These are phyloP conservation scores for Ondatra zibethicus DNA, from an alignment of 2,113 vertebrate species.

Conservation along the genomic window DNA sequence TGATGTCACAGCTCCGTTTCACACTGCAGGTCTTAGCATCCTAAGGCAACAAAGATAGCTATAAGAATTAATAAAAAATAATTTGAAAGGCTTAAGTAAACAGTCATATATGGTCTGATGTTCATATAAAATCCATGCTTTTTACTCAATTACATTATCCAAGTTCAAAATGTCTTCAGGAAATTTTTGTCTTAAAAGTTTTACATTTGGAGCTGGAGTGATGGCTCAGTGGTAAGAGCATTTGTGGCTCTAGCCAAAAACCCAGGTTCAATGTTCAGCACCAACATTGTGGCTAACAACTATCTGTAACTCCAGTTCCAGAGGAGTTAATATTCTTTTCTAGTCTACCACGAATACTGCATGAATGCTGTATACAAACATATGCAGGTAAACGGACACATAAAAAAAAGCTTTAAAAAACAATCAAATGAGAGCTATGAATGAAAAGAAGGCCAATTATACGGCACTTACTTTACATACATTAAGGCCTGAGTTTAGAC, in stretches of 20 bases:
- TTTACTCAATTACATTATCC: neutral
- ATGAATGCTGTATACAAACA: neutral
- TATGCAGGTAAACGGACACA: neutral
- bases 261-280: too few relatives aligned
- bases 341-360: neutral
- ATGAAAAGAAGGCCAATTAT: neutral
- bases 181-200: neutral
- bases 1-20: neutral
- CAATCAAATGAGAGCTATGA: neutral
- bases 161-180: neutral
- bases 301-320: neutral
- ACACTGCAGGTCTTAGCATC: neutral
- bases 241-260: neutral
- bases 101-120: neutral
- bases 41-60: neutral
- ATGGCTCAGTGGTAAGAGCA: neutral
- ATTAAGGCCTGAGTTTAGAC: neutral
- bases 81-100: neutral
- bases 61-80: neutral
- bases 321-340: neutral
- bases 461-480: neutral
- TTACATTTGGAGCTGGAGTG: neutral
- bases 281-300: neutral
- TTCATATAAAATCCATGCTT: neutral
- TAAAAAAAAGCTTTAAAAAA: neutral